Evolutionary conservation across 1,140 invertebrate genomes (phyloP), one percentile per base, ranked within the genome.

Genomic region (Rhizoglyphus robini): DNA sequence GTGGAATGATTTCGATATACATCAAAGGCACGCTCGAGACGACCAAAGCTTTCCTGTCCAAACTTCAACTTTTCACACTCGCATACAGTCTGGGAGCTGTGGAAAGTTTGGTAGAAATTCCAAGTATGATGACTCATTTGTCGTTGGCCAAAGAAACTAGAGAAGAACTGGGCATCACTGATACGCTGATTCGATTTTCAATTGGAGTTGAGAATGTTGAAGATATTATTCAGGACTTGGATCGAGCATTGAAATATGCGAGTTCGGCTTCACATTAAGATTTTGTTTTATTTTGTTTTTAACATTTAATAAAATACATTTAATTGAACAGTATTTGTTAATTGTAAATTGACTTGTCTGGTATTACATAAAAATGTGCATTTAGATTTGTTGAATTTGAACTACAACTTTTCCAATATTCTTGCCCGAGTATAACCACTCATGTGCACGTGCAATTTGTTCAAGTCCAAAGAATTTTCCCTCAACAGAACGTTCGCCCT

Each of bases 61-160:
- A 82, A 4, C 75, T 94, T 1, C 86, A 91, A 79, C 61, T 92
- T 4, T 90, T 97, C 73, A 85, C 82, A 1, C 75, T 96, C n/a
- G 94, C 94, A 13, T 92, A 96, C 76, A 96, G 90, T 77, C 80
- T 98, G 32, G 96, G 96, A 57, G 93, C 93, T 61, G 95, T 87
- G 74, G 94, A 98, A 75, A 95, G 90, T 75, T 81, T 98, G 38
- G 79, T 79, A 66, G 83, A 84, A 73, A 72, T 78, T 27, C 88
- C 88, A 85, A 69, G 72, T 30, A 8, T 74, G 18, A 74, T 74
- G 73, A 74, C 73, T 30, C 73, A 74, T 69, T 69, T 70, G 8
- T 78, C 77, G 3, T 77, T 82, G 5, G 78, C 80, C 18, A 77
- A 76, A 66, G 84, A 86, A 23, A 81, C 86, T 65, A 77, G 91